phyloP scores from a whole-genome alignment of 2,113 vertebrate genomes.

The Pelecanoides urinatrix region DNA sequence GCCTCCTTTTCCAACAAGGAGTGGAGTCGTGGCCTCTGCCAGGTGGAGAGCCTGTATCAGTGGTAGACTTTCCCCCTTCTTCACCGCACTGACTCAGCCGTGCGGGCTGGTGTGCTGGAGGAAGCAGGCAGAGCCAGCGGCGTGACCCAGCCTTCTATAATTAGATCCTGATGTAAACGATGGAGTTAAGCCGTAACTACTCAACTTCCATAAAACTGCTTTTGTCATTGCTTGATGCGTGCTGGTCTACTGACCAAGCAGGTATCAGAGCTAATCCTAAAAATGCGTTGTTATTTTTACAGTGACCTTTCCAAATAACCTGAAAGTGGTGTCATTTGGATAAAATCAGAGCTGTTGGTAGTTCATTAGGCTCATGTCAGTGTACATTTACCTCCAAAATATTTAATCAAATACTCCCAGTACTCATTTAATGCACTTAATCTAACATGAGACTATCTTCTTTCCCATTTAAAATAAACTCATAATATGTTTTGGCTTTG shows the following conservation, averaged over 20 bases:
- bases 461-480: background rate
- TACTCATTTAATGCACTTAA: background rate
- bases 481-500: background rate
- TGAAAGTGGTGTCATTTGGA: background rate
- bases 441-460: background rate
- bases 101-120: background rate
- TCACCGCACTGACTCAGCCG: fast-evolving
- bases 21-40: background rate
- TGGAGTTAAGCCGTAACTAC: background rate
- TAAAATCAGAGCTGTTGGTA: background rate
- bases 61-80: background rate
- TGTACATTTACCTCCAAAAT: background rate
- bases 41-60: background rate
- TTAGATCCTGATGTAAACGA: conserved; percentile 37
- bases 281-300: conserved; percentile 4
- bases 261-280: conserved; percentile 15
- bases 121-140: background rate
- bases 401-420: background rate
- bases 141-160: conserved; percentile 35
- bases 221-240: background rate
- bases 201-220: conserved; percentile 49
- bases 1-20: background rate
- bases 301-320: background rate
- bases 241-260: background rate
- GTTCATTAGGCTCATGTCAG: background rate